Evolutionary conservation across 1,140 invertebrate species (phyloP).

Genomic region (Rhopalosiphum padi): DNA sequence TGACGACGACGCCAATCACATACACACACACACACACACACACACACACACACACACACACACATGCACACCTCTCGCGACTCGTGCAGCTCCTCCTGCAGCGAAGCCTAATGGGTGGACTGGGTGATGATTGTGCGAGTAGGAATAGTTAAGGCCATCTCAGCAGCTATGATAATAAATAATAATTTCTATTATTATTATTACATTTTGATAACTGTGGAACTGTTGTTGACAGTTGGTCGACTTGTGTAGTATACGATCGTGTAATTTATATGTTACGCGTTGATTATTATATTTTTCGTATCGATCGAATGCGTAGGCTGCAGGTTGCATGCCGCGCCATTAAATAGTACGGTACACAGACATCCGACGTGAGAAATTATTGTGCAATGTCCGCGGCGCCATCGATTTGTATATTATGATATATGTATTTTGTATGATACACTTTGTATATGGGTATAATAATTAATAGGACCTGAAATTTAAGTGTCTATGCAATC

Average conservation of each 20-base stretch:
- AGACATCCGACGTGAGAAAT: not conserved
- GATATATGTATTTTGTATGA: not conserved
- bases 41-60: too few species aligned
- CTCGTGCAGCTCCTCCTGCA: not conserved
- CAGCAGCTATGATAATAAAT: not conserved
- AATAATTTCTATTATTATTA: not conserved
- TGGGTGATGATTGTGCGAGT: not conserved
- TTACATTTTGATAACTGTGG: not conserved
- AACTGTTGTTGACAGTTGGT: not conserved
- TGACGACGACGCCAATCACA: constrained; percentile 37
- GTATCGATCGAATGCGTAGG: not conserved
- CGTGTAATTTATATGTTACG: not conserved
- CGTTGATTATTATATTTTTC: not conserved
- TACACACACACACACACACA: too few species aligned
- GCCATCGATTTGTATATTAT: not conserved
- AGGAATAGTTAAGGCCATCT: not conserved
- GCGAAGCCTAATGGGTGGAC: not conserved
- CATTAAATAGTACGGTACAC: not conserved
- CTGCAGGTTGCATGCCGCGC: not conserved
- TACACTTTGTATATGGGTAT: too few species aligned
- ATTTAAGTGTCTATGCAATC: not conserved
- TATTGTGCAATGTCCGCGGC: not conserved
- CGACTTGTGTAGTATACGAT: not conserved
- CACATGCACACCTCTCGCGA: not conserved
- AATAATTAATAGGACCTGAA: too few species aligned